Percentiles rank a stretch among this genome's conserved stretches.
Conservation (phyloP, 92 coral and sea anemone genomes). For the Paragorgia papillata region DNA sequence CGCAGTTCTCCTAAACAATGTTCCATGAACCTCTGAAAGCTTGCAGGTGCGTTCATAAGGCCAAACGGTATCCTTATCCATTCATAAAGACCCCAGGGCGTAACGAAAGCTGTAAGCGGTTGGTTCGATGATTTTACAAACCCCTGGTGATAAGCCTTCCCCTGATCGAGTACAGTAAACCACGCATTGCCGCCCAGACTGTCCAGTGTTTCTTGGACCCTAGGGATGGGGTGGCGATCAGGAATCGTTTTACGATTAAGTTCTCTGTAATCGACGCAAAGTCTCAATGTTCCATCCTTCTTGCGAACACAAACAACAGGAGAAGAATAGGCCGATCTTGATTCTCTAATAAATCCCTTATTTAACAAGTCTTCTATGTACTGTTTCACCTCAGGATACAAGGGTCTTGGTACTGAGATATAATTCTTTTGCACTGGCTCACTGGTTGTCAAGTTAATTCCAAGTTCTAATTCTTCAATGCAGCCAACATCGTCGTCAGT, state of each 20-base stretch:
- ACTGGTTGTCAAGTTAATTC: not conserved
- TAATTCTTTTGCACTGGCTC: slow-evolving; percentile 25
- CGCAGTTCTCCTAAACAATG: not conserved
- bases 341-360: slow-evolving; percentile 13
- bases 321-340: slow-evolving; percentile 3
- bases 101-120: not conserved
- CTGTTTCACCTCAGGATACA: slow-evolving; percentile 29
- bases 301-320: slow-evolving; percentile 19
- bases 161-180: slow-evolving; percentile 9
- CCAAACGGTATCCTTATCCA: slow-evolving; percentile 7
- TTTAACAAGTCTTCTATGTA: slow-evolving; percentile 24
- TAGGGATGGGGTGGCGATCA: slow-evolving; percentile 16
- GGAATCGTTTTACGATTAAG: not conserved
- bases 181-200: slow-evolving; percentile 13
- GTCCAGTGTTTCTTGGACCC: slow-evolving; percentile 24
- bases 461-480: slow-evolving; percentile 35
- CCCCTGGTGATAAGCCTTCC: slow-evolving; percentile 7
- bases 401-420: slow-evolving; percentile 8
- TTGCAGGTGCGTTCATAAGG: slow-evolving; percentile 1
- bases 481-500: slow-evolving; percentile 53
- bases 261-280: slow-evolving; percentile 27
- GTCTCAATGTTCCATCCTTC: slow-evolving; percentile 22
- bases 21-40: slow-evolving; percentile 13
- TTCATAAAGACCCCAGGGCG: slow-evolving; percentile 9
- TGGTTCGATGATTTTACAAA: not conserved